Base-by-base conservation (phyloP, 2,797 vertebrate genomes). In the Arremon brunneinucha region DNA sequence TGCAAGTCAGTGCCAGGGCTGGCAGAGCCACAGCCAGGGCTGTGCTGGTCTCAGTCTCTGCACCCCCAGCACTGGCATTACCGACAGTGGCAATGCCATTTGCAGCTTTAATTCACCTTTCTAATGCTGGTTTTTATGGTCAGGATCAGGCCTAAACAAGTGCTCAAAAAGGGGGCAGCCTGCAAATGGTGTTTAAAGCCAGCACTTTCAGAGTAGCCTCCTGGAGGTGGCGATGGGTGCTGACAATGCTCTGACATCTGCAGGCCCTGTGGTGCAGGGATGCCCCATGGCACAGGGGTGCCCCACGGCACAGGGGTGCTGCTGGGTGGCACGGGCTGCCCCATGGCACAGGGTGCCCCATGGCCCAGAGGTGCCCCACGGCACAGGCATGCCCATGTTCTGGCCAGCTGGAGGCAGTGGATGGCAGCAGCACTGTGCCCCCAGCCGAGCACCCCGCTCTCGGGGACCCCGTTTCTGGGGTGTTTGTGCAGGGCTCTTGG, bases 391-490 rank as follows among this genome's bases (percentile, higher is more conserved):
- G 62, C 44, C 37, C 37, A 1, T 5, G 50, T 11, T 6, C 14
- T 3, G 5, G 30, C 60, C 49, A 34, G 39, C 57, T 2, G 1
- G 26, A 32, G 53, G 32, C 7, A 4, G 46, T 0, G 0, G 35
- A 5, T 27, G 22, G 41, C 23, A 6, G 85, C 69, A 30, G 56
- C 56, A 1, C 9, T 0, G 1, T 52, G 19, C 5, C 46, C 74
- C 49, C 0, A 1, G 12, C n/a, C 1, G 5, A 7, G 41, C n/a
- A 1, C 7, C 30, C n/a, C 0, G 17, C 13, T 19, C 27, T 1
- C 3, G 57, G 69, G 63, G 22, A 6, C 6, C 5, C 43, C 24
- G 0, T 46, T 23, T 47, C 41, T 17, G 41, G 41, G 16, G 41
- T 17, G 41, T 41, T 41, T 41, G 41, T 41, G 16, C 13, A 2